Conservation (phyloP, 1,140 invertebrate genomes). For the Drosophila parvula region DNA sequence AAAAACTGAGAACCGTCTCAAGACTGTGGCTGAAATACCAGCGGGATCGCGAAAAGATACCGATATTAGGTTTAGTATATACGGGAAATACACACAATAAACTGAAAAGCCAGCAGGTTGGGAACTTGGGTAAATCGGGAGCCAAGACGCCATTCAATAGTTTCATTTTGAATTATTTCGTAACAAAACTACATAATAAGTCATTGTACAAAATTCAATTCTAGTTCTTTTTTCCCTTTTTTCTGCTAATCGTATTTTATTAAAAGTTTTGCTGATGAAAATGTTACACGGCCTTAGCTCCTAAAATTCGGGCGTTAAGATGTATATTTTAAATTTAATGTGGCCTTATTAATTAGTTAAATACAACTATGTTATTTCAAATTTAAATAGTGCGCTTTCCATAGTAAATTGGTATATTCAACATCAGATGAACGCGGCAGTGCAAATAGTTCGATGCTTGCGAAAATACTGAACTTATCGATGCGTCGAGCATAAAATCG, state of each 20-base stretch:
- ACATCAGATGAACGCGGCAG: background rate
- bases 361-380: no score
- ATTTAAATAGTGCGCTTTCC: no score
- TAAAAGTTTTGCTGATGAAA: no score
- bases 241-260: no score
- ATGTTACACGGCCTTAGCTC: no score
- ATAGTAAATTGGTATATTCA: background rate
- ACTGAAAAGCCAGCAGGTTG: background rate
- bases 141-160: background rate
- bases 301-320: no score
- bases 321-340: no score
- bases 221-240: no score
- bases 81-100: background rate
- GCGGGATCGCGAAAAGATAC: background rate
- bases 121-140: background rate
- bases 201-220: background rate
- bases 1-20: background rate
- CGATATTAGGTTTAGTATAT: background rate
- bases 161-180: background rate
- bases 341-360: no score
- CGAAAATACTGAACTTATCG: background rate
- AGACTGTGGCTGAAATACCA: background rate
- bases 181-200: background rate
- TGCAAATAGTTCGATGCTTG: background rate
- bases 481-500: background rate